phyloP scores from a whole-genome alignment of 2,113 vertebrate species.

The Brachyistius frenatus region DNA sequence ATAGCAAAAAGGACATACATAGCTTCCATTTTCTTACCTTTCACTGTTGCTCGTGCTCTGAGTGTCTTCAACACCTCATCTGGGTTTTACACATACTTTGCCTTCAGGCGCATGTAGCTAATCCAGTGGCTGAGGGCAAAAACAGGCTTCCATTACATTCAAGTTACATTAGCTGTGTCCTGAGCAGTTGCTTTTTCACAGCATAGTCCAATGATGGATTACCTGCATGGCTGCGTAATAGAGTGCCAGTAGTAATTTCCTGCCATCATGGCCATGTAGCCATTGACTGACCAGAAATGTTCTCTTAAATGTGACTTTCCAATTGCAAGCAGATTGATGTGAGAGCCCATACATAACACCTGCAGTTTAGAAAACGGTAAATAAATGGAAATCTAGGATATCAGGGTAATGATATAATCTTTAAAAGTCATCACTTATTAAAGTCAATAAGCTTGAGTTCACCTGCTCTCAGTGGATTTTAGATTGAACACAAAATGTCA shows the following conservation, averaged over 20 bases:
- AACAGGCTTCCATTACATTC: conserved; percentile 9
- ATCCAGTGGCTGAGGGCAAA: conserved; percentile 38
- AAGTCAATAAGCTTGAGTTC: not conserved
- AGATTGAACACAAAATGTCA: no score
- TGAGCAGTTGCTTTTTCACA: conserved; percentile 13
- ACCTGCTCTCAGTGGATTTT: not conserved
- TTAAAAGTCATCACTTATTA: not conserved
- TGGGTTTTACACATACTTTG: conserved; percentile 41
- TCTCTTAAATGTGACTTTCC: no score
- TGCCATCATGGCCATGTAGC: no score
- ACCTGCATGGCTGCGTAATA: not conserved
- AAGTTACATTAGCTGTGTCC: conserved; percentile 22
- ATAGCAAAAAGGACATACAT: conserved; percentile 76
- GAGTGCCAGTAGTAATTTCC: not conserved
- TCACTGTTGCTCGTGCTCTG: conserved; percentile 5
- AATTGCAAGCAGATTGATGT: no score
- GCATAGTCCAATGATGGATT: not conserved
- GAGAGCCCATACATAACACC: not conserved
- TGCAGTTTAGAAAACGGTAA: not conserved
- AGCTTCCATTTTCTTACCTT: conserved; percentile 70
- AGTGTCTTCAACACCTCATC: conserved; percentile 65
- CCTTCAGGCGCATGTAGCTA: conserved; percentile 56
- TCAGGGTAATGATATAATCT: not conserved
- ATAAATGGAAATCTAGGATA: not conserved
- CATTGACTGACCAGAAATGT: no score